Base-by-base conservation (phyloP, 2,888 invertebrate genomes). In the Epirrhoe alternata region DNA sequence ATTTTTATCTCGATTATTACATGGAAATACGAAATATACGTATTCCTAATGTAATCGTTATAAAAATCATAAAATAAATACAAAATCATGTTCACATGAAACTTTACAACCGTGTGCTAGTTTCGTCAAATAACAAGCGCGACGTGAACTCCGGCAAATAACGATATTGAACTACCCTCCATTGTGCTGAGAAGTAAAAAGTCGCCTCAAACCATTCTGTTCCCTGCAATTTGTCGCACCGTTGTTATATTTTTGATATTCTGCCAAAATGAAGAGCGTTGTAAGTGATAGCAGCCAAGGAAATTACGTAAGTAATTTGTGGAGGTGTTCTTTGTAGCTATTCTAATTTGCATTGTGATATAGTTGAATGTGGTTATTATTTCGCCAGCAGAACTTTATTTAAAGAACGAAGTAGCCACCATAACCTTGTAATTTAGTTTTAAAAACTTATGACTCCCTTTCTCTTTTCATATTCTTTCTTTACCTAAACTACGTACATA, bases 231-330 rank as follows among this genome's bases (percentile, higher is more conserved):
- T 53, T 58, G 47, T 49, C 45, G 51, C 5, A 5, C 50, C 49
- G 54, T 67, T 65, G 62, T 68, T 58, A 54, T 65, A 53, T 61
- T 57, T 58, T 64, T 70, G 67, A 61, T 50, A 38, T 53, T 50
- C 52, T 70, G 69, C 68, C 70, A 70, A 67, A 61, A 72, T 72
- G 71, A 64, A 61, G 47, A 57, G 61, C 56, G 71, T 3, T 16
- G 12, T 66, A 55, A 69, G 66, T 62, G 49, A 55, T 51, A 38
- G 31, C 14, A 12, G 55, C 54, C 63, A 63, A 60, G 58, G 53
- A 68, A 61, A 45, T 65, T 65, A 61, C 64, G 54, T 60, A 61
- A 64, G 38, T 50, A n/a, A 52, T 33, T 64, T 50, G 55, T 51
- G 53, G 54, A 56, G 51, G 53, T 61, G 47, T 50, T 58, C 33